Evolutionary conservation across 2,797 vertebrate genomes (phyloP).

Genomic region (Chloroceryle amazona): DNA sequence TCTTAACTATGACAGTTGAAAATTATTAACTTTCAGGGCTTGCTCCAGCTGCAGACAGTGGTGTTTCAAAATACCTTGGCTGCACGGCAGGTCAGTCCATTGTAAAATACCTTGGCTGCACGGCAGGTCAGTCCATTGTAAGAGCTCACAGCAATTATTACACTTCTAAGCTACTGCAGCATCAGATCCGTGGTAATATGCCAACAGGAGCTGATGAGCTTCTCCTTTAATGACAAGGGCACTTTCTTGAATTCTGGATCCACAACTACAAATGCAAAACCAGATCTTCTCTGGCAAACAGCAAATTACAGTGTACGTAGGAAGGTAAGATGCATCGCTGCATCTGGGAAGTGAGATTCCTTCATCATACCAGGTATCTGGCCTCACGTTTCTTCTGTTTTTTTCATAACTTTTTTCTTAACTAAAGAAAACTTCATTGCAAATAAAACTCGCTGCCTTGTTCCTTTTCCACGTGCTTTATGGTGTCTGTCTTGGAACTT

Average conservation of each 20-base stretch:
- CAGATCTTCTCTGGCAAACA: neutral
- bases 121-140: neutral
- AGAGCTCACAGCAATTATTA: neutral
- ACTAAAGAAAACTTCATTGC: neutral
- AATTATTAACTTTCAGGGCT: neutral
- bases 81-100: neutral
- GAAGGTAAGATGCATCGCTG: neutral
- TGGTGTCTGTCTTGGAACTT: neutral
- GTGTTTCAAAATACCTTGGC: neutral
- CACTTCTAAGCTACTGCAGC: neutral
- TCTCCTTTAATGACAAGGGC: neutral
- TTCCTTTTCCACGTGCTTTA: neutral
- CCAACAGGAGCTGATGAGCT: neutral
- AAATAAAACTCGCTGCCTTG: neutral
- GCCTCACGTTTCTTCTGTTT: neutral
- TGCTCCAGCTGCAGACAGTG: neutral
- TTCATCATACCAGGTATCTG: neutral
- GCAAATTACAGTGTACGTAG: neutral
- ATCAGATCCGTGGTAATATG: accelerated
- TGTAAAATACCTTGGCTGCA: neutral
- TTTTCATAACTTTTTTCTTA: neutral
- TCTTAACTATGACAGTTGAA: neutral
- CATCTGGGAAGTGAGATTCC: neutral
- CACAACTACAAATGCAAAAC: neutral
- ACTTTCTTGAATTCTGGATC: neutral